These are phyloP conservation scores for Calliopum simillimum DNA, from an alignment of 2,888 invertebrate species.

Conservation along the genomic window DNA sequence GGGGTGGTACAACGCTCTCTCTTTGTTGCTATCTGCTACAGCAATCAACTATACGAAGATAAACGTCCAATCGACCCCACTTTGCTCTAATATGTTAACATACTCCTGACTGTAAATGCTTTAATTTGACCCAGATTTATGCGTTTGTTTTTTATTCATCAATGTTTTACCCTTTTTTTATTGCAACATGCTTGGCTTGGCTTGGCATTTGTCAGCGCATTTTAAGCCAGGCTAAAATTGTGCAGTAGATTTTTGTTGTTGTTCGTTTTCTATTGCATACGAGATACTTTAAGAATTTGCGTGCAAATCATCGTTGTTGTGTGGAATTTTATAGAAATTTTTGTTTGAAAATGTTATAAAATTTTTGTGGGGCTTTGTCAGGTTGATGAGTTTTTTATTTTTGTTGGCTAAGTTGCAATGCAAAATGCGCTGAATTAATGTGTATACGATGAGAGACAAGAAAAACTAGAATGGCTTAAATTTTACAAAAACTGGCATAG, in stretches of 20 bases:
- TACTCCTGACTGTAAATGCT: constrained; percentile 25
- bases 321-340: not conserved
- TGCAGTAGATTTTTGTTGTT: not conserved
- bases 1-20: not conserved
- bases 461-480: no score
- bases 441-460: no score
- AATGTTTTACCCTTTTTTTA: not conserved
- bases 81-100: not conserved
- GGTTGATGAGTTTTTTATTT: not conserved
- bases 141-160: not conserved
- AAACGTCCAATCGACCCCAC: no score
- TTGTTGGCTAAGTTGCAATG: not conserved
- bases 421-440: no score
- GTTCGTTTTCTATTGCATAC: not conserved
- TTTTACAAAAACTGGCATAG: no score
- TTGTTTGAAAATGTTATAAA: not conserved
- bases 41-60: not conserved
- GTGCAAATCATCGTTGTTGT: not conserved
- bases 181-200: constrained; percentile 18
- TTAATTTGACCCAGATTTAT: constrained; percentile 49
- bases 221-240: constrained; percentile 1
- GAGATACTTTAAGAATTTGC: no score
- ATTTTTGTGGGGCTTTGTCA: not conserved
- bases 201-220: constrained; percentile 36
- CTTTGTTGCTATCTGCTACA: not conserved